Conservation (phyloP, 2,888 invertebrate genomes). For the Agrenia bidenticulata region DNA sequence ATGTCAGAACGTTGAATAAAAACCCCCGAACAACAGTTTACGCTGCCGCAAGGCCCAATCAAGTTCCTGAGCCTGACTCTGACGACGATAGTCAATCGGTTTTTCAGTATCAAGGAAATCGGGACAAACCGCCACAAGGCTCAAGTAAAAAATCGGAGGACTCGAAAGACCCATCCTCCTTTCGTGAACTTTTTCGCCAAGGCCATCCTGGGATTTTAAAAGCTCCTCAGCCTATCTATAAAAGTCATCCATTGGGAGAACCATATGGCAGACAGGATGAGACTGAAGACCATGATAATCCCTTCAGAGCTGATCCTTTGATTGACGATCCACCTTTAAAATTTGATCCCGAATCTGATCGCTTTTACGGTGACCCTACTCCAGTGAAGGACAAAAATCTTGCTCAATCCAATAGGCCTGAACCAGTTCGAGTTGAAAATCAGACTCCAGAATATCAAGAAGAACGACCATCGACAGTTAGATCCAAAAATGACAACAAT, state of each 20-base stretch:
- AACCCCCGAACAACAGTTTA: conserved; percentile 9
- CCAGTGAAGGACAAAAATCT: conserved; percentile 29
- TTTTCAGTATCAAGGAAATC: background rate
- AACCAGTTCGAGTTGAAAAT: conserved; percentile 16
- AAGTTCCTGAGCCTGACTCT: background rate
- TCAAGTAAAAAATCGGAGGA: background rate
- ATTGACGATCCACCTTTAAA: conserved; percentile 34
- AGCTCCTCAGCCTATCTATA: conserved; percentile 11
- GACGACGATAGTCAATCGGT: background rate
- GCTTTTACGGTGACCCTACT: conserved; percentile 36
- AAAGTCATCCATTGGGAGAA: conserved; percentile 6
- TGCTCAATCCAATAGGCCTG: conserved; percentile 26
- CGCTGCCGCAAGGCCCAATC: conserved; percentile 17
- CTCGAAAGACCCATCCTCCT: background rate
- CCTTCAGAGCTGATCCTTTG: conserved; percentile 29
- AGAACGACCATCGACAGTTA: conserved; percentile 1
- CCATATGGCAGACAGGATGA: conserved; percentile 16
- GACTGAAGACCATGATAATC: conserved; percentile 12
- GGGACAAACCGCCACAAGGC: conserved; percentile 22
- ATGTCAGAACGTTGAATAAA: too few species aligned
- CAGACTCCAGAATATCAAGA: conserved; percentile 3
- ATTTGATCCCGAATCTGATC: conserved; percentile 42
- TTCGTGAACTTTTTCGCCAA: conserved; percentile 27
- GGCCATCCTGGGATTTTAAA: conserved; percentile 40
- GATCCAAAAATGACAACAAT: conserved; percentile 3